Conservation (phyloP, 2,113 vertebrate species). For the Rostratula benghalensis region DNA sequence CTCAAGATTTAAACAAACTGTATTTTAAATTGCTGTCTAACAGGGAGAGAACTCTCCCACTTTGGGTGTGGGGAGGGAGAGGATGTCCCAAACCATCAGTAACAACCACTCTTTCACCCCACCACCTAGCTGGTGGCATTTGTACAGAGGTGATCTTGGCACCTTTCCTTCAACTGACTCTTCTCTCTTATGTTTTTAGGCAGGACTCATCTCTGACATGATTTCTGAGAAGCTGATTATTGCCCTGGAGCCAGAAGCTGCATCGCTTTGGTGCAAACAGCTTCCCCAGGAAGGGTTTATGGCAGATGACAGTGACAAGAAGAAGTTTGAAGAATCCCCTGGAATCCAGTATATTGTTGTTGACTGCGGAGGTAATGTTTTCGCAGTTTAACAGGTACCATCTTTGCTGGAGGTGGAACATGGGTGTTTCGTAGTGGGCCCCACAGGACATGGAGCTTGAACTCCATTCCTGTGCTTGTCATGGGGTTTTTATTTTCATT, state of each 20-base stretch:
- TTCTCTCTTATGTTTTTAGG: conserved; percentile 26
- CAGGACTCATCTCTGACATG: conserved; percentile 19
- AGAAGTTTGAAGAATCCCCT: conserved; percentile 30
- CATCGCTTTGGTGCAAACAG: conserved; percentile 58
- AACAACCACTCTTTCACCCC: neutral
- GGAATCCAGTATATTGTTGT: conserved; percentile 61
- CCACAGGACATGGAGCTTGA: neutral
- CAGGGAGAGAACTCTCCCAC: neutral
- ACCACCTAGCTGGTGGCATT: fast-evolving
- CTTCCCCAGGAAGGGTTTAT: conserved; percentile 49
- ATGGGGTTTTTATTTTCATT: neutral
- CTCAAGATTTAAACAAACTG: neutral
- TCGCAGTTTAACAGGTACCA: neutral
- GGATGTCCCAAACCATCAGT: neutral
- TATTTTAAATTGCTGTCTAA: neutral
- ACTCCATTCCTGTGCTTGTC: neutral
- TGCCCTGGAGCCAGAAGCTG: conserved; percentile 65
- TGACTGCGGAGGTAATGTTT: conserved; percentile 64
- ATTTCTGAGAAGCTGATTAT: conserved; percentile 37
- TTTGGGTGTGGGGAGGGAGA: neutral
- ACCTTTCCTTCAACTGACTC: neutral
- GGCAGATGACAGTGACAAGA: neutral
- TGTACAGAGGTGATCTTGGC: neutral
- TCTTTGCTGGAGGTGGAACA: neutral
- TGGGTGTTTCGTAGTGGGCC: neutral